phyloP scores from a whole-genome alignment of 1,140 invertebrate genomes.

The Plodia interpunctella region DNA sequence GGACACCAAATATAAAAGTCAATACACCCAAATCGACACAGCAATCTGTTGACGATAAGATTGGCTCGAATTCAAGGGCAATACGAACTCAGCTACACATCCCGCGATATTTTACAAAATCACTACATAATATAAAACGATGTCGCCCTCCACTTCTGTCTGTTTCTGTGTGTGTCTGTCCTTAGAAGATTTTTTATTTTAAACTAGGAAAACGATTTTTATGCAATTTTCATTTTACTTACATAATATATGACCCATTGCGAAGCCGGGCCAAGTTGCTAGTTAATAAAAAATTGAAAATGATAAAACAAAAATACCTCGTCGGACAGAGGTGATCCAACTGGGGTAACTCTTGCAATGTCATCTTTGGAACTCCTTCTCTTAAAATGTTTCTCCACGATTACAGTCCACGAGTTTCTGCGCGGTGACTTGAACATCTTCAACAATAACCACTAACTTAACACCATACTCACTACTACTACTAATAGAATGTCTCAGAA shows the following conservation, averaged over 20 bases:
- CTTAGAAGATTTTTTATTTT: too few relatives aligned
- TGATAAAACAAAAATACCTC: constrained; percentile 30
- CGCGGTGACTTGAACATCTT: constrained; percentile 36
- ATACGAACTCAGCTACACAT: neutral
- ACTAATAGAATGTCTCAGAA: constrained; percentile 16
- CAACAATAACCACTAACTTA: constrained; percentile 16
- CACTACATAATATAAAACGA: too few relatives aligned
- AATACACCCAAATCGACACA: constrained; percentile 6
- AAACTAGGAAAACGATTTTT: too few relatives aligned
- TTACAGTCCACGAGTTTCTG: constrained; percentile 35
- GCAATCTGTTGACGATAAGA: constrained; percentile 61
- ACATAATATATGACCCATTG: too few relatives aligned
- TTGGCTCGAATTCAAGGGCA: constrained; percentile 52
- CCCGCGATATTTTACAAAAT: neutral
- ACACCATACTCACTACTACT: constrained; percentile 11
- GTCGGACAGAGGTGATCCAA: constrained; percentile 34
- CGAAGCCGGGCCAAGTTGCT: too few relatives aligned
- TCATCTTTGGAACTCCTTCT: constrained; percentile 39
- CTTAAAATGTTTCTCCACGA: constrained; percentile 36
- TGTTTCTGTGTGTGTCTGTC: too few relatives aligned
- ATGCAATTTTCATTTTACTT: too few relatives aligned
- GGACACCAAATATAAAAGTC: neutral
- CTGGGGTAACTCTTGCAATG: constrained; percentile 17
- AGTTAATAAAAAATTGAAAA: constrained; percentile 7
- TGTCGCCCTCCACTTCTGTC: too few relatives aligned